Percentiles rank a stretch among this genome's conserved stretches.
Conservation (phyloP, 2,888 invertebrate species). For the Synanthedon tipuliformis region DNA sequence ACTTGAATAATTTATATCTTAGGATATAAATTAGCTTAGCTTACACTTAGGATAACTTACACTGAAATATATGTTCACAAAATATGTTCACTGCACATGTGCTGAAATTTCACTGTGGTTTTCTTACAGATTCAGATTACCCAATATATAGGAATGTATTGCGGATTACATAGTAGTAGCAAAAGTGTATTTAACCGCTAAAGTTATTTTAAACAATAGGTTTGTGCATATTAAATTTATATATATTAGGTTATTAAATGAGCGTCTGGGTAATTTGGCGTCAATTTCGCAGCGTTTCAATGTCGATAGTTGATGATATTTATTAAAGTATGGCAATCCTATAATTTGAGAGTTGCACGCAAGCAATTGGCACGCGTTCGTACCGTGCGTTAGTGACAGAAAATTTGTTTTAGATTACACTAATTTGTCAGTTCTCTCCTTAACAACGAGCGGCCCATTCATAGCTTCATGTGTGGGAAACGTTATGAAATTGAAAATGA, state of each 20-base stretch:
- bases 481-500: conserved; percentile 68
- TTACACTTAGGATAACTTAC: no score
- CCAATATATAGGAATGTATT: no score
- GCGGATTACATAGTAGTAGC: no score
- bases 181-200: background rate
- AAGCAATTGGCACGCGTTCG: conserved; percentile 35
- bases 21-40: no score
- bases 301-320: conserved; percentile 21
- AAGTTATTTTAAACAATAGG: conserved; percentile 7
- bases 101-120: no score
- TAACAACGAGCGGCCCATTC: conserved; percentile 43
- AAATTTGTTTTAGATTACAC: conserved; percentile 66
- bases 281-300: conserved; percentile 2
- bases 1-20: no score
- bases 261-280: conserved; percentile 8
- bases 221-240: conserved; percentile 7
- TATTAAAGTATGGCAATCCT: conserved; percentile 30
- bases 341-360: conserved; percentile 40
- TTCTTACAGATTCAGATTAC: no score
- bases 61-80: no score
- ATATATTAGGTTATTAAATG: conserved; percentile 5
- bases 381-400: conserved; percentile 31
- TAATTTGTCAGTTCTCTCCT: conserved; percentile 48
- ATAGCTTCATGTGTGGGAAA: conserved; percentile 57
- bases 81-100: no score